Conservation (phyloP, 1,140 invertebrate species). For the Dufourea novaeangliae region DNA sequence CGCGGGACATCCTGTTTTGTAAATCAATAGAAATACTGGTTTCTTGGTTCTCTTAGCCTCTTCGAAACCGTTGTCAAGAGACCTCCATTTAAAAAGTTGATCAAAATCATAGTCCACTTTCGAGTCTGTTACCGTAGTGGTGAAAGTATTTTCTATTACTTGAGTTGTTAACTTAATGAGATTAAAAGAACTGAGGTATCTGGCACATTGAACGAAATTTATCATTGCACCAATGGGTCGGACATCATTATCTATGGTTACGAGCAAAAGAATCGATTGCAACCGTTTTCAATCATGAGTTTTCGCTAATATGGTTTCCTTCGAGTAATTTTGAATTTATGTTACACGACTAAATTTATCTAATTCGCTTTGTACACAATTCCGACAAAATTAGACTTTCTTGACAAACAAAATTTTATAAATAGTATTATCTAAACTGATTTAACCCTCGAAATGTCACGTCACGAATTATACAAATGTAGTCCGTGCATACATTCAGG, state of each 20-base stretch:
- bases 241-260: not conserved
- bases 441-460: not conserved
- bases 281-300: not conserved
- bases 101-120: constrained; percentile 59
- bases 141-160: constrained; percentile 6
- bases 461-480: not conserved
- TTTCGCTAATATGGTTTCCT: not conserved
- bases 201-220: constrained; percentile 19
- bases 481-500: not conserved
- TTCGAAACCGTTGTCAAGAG: constrained; percentile 61
- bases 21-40: constrained; percentile 71
- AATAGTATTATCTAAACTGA: not conserved
- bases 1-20: constrained; percentile 65
- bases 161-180: constrained; percentile 20
- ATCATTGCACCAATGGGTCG: not conserved
- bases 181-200: constrained; percentile 32
- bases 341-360: not conserved
- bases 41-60: constrained; percentile 63
- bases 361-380: not conserved
- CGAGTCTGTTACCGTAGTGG: not conserved
- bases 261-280: not conserved
- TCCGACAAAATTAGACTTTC: not conserved
- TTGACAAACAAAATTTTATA: not conserved
- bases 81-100: constrained; percentile 66
- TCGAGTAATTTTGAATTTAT: not conserved